Evolutionary conservation across 2,797 vertebrate species (phyloP).

Genomic region (Florisuga fusca): DNA sequence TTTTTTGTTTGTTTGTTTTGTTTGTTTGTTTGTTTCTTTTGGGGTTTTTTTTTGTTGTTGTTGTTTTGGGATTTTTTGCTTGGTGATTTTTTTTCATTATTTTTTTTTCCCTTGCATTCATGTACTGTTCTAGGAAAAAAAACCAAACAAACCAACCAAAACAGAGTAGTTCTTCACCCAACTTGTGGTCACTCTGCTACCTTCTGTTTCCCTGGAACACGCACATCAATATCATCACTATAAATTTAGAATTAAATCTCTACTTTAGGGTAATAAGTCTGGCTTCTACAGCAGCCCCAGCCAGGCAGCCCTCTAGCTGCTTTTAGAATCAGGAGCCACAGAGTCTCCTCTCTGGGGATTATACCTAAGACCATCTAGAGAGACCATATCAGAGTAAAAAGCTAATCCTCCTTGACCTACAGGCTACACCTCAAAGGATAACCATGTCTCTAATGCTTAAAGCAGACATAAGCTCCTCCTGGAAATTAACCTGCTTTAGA

Average conservation of each 20-base stretch:
- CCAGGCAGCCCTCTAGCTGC: not conserved
- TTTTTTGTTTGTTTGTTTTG: too few relatives aligned
- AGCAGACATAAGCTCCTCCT: conserved; percentile 18
- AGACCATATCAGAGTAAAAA: not conserved
- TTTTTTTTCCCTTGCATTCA: not conserved
- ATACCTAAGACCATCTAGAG: conserved; percentile 23
- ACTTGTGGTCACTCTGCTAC: too few relatives aligned
- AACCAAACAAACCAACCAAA: too few relatives aligned
- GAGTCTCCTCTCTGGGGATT: not conserved
- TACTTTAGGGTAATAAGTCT: not conserved
- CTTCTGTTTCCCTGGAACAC: not conserved
- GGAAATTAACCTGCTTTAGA: conserved; percentile 51
- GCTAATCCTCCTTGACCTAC: conserved; percentile 45
- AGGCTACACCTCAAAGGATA: conserved; percentile 38
- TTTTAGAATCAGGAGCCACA: not conserved
- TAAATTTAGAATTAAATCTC: not conserved
- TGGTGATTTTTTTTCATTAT: too few relatives aligned
- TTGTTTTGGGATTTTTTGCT: too few relatives aligned
- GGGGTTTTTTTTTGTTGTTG: too few relatives aligned
- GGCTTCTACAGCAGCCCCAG: not conserved
- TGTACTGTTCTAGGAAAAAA: not conserved
- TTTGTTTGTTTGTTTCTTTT: too few relatives aligned
- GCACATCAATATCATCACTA: too few relatives aligned
- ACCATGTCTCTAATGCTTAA: not conserved
- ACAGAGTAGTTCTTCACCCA: not conserved